phyloP scores from a whole-genome alignment of 2,888 invertebrate genomes.

The Tuberolachnus salignus region DNA sequence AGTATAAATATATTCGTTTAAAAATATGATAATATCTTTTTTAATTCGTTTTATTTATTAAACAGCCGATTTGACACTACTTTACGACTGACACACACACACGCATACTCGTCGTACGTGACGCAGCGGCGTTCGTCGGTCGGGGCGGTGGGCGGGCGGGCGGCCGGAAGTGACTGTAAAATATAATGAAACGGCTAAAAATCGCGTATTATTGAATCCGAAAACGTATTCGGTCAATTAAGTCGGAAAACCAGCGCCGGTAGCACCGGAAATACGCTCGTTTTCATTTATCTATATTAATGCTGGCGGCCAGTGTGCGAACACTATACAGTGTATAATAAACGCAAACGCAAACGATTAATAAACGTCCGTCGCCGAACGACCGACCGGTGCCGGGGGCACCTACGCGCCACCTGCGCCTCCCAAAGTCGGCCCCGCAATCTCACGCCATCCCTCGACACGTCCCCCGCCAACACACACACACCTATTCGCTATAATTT shows the following conservation, averaged over 20 bases:
- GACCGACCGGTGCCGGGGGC: constrained; percentile 6
- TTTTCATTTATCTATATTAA: constrained; percentile 50
- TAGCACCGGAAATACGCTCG: constrained; percentile 15
- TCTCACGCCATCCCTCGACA: too few relatives aligned
- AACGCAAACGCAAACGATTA: constrained; percentile 39
- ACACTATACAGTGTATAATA: neutral
- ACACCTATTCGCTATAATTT: too few relatives aligned
- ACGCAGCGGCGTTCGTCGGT: neutral
- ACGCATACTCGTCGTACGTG: too few relatives aligned
- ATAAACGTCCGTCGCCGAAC: constrained; percentile 26
- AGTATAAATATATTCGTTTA: too few relatives aligned
- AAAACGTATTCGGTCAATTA: constrained; percentile 39
- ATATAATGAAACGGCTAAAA: constrained; percentile 41
- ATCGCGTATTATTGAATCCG: constrained; percentile 49
- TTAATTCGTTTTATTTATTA: too few relatives aligned
- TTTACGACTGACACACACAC: too few relatives aligned
- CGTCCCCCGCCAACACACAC: too few relatives aligned
- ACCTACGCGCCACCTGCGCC: constrained; percentile 8
- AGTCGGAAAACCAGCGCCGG: constrained; percentile 17
- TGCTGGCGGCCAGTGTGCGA: neutral
- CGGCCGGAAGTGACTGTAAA: neutral
- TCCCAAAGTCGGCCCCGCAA: too few relatives aligned
- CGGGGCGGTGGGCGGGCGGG: neutral
- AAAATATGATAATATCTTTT: too few relatives aligned
- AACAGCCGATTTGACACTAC: too few relatives aligned